Evolutionary conservation across 2,888 invertebrate species (phyloP).

Genomic region (Exephanes ischioxanthus): DNA sequence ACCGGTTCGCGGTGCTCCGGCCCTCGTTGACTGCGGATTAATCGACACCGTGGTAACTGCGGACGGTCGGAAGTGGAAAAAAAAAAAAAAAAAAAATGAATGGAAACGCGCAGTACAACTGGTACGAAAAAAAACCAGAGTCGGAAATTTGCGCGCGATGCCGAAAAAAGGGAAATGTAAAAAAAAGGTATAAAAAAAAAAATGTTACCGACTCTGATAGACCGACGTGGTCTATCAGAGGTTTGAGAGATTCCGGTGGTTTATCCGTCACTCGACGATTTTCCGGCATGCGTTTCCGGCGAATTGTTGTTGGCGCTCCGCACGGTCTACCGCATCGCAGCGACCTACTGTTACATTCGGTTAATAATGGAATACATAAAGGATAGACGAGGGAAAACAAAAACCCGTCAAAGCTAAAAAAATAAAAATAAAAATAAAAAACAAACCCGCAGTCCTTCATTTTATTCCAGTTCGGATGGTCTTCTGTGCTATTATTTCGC

Average conservation of each 20-base stretch:
- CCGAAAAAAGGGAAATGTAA: constrained; percentile 21
- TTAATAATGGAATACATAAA: constrained; percentile 44
- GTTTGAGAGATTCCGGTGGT: constrained; percentile 42
- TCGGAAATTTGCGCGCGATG: constrained; percentile 33
- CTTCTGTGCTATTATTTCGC: no score
- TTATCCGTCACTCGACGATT: constrained; percentile 61
- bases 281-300: constrained; percentile 63
- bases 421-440: constrained; percentile 2
- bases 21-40: constrained; percentile 17
- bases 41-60: constrained; percentile 32
- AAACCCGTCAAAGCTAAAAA: background rate
- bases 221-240: constrained; percentile 44
- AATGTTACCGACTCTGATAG: background rate
- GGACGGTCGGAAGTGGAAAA: constrained; percentile 16
- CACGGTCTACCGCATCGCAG: constrained; percentile 22
- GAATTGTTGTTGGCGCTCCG: constrained; percentile 26
- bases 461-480: background rate
- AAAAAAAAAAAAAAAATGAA: constrained; percentile 24
- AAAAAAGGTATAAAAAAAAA: background rate
- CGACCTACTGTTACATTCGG: constrained; percentile 49
- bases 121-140: constrained; percentile 7
- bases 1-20: background rate
- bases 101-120: constrained; percentile 27
- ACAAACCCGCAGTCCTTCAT: background rate
- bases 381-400: background rate